Conservation (phyloP, 2,888 invertebrate genomes). For the Drosophila putrida region DNA sequence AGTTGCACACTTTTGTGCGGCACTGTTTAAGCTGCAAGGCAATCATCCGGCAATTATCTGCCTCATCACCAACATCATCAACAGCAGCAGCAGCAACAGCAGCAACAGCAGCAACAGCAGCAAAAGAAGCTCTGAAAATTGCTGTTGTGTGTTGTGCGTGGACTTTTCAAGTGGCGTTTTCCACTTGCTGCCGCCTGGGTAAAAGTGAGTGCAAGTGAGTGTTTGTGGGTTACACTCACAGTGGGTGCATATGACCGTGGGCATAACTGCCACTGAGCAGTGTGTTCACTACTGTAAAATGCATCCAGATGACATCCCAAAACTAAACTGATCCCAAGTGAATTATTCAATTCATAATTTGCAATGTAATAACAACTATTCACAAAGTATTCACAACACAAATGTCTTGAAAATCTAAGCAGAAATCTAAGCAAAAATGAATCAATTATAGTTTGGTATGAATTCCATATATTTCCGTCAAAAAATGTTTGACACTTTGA, state of each 20-base stretch:
- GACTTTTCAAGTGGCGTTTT: slow-evolving; percentile 34
- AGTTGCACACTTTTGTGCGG: slow-evolving; percentile 22
- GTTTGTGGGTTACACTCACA: slow-evolving; percentile 39
- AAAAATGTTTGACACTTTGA: too few species aligned
- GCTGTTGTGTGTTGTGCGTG: slow-evolving; percentile 10
- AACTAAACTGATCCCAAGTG: background rate
- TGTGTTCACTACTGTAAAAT: too few species aligned
- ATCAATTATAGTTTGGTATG: background rate
- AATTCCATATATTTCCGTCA: too few species aligned
- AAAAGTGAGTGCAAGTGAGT: slow-evolving; percentile 44
- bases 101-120: slow-evolving; percentile 10
- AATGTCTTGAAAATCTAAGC: background rate
- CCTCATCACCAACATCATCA: slow-evolving; percentile 25
- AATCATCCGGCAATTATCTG: slow-evolving; percentile 46
- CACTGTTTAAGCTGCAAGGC: slow-evolving; percentile 32
- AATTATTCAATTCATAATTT: background rate
- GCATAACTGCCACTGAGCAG: too few species aligned
- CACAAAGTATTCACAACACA: background rate
- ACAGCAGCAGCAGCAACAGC: slow-evolving; percentile 5
- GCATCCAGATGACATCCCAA: background rate
- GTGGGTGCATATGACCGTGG: slow-evolving; percentile 11
- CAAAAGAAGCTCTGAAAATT: slow-evolving; percentile 10
- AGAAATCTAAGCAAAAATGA: background rate
- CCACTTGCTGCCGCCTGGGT: background rate
- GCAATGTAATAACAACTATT: background rate